phyloP scores from a whole-genome alignment of 2,113 vertebrate species.

The Calyptomena viridis region DNA sequence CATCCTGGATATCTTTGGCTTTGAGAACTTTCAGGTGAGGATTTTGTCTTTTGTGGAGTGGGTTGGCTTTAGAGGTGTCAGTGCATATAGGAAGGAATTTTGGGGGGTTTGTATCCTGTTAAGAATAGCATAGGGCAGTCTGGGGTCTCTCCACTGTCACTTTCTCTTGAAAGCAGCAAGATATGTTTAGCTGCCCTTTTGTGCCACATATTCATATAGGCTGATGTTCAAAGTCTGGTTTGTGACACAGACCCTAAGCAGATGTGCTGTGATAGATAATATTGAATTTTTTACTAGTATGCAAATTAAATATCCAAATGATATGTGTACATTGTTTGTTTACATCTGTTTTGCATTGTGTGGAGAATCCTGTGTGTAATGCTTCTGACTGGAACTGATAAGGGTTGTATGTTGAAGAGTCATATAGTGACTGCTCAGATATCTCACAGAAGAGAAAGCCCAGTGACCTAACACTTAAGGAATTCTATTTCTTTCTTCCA shows the following conservation, averaged over 20 bases:
- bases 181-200: neutral
- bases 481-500: neutral
- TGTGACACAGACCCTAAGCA: neutral
- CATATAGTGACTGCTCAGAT: neutral
- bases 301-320: neutral
- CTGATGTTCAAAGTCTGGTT: neutral
- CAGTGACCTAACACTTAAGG: neutral
- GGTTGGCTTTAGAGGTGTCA: neutral
- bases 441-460: neutral
- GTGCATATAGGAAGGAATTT: neutral
- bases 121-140: neutral
- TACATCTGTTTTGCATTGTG: neutral
- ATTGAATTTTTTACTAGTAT: neutral
- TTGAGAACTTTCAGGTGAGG: constrained; percentile 91
- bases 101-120: neutral
- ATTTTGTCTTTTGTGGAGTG: neutral
- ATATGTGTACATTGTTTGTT: neutral
- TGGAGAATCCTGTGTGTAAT: neutral
- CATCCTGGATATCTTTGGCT: constrained; percentile 93
- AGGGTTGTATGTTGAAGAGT: neutral
- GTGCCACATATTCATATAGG: neutral
- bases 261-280: neutral
- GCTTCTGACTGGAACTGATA: neutral
- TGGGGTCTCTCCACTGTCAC: neutral
- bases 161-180: neutral